phyloP scores from a whole-genome alignment of 2,797 vertebrate genomes.

The Margarornis squamiger region DNA sequence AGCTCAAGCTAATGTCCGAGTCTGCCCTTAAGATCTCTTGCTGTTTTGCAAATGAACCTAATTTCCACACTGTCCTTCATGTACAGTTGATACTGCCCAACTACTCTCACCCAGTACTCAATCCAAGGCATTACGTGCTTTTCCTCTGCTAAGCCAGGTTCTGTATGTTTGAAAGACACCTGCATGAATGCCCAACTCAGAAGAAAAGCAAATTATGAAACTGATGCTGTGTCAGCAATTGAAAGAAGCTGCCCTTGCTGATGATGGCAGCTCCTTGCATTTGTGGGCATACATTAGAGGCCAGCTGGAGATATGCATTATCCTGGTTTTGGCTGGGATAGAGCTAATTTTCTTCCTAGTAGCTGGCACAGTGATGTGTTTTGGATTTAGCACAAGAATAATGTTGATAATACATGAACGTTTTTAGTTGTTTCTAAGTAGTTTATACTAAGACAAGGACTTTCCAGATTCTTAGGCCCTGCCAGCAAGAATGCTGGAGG shows the following conservation, averaged over 20 bases:
- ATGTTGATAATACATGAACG: neutral
- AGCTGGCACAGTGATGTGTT: neutral
- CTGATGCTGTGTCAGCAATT: neutral
- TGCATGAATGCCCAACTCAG: neutral
- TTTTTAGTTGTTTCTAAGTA: neutral
- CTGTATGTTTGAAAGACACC: neutral
- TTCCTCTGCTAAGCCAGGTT: neutral
- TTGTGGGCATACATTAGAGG: neutral
- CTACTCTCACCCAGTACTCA: neutral
- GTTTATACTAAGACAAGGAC: neutral
- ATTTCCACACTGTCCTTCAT: neutral
- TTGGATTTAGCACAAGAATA: neutral
- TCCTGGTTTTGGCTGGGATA: too few relatives aligned
- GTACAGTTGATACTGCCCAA: neutral
- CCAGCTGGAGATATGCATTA: too few relatives aligned
- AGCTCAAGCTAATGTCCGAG: neutral
- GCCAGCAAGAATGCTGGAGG: neutral
- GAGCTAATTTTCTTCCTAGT: too few relatives aligned
- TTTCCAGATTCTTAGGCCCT: neutral
- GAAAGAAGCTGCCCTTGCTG: neutral
- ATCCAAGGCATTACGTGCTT: neutral
- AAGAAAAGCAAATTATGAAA: neutral
- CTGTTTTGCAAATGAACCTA: neutral
- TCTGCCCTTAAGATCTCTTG: neutral
- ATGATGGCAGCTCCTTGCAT: neutral